Conservation (phyloP, 2,113 vertebrate species). For the Sebastes fasciatus region DNA sequence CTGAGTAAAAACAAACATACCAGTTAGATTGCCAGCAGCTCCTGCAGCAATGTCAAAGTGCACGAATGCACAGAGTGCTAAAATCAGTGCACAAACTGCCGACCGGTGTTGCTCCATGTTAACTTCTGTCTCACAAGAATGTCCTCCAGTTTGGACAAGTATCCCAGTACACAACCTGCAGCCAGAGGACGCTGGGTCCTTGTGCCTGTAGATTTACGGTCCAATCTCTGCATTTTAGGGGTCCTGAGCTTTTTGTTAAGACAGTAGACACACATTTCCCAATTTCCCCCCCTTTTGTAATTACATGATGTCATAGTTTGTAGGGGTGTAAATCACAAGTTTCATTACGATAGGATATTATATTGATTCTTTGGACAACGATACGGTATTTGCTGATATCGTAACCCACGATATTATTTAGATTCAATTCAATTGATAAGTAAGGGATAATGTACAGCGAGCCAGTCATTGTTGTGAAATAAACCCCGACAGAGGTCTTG, state of each 20-base stretch:
- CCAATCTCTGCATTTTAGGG: neutral
- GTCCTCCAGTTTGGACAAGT: slow-evolving; percentile 48
- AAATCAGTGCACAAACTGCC: slow-evolving; percentile 48
- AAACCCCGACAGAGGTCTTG: too few species aligned
- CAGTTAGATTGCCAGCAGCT: neutral
- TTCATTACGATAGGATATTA: too few species aligned
- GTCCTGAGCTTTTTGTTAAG: neutral
- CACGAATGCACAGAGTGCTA: slow-evolving; percentile 42
- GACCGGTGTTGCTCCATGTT: slow-evolving; percentile 59
- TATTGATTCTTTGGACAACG: too few species aligned
- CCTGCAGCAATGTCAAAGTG: slow-evolving; percentile 21
- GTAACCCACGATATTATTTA: too few species aligned
- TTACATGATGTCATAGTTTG: too few species aligned
- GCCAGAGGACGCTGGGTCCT: slow-evolving; percentile 59
- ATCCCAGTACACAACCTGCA: slow-evolving; percentile 26
- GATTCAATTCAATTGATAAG: too few species aligned
- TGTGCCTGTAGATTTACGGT: slow-evolving; percentile 51
- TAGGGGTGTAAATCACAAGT: too few species aligned
- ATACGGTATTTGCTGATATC: too few species aligned
- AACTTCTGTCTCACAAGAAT: slow-evolving; percentile 42
- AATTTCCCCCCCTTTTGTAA: too few species aligned
- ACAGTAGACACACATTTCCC: neutral
- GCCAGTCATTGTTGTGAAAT: too few species aligned
- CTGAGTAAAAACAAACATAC: slow-evolving; percentile 37
- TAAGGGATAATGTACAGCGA: too few species aligned